Conservation (phyloP, 2,113 vertebrate genomes). For the Leuciscus idus region DNA sequence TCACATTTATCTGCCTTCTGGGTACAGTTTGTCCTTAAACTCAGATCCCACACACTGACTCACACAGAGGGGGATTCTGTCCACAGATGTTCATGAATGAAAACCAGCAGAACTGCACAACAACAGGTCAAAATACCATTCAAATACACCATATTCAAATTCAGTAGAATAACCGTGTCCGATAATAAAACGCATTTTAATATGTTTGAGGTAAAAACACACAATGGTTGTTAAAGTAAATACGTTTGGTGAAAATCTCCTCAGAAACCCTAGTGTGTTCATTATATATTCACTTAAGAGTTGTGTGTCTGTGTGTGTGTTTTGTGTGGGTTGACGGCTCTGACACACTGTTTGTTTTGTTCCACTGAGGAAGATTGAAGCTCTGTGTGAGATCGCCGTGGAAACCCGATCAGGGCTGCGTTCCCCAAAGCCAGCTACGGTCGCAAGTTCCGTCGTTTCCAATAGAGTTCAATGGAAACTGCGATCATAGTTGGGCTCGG, state of each 20-base stretch:
- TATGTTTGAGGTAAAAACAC: neutral
- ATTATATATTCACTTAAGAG: neutral
- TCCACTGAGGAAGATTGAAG: neutral
- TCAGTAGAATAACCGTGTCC: no score
- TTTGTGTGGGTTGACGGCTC: slow-evolving; percentile 45
- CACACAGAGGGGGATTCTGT: neutral
- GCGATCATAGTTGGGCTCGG: neutral
- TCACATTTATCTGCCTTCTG: neutral
- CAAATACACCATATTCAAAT: neutral
- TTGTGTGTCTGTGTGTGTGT: slow-evolving; percentile 48
- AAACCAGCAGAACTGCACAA: neutral
- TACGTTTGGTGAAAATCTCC: neutral
- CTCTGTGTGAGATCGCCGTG: slow-evolving; percentile 22
- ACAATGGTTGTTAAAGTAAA: neutral
- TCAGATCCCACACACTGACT: neutral
- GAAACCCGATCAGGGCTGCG: slow-evolving; percentile 35
- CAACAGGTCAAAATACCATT: neutral
- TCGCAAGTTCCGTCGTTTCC: no score
- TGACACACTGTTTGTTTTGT: neutral
- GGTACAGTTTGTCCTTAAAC: neutral
- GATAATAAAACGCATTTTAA: neutral
- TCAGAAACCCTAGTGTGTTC: neutral
- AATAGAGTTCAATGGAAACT: no score
- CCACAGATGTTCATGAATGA: slow-evolving; percentile 25
- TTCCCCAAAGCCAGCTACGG: no score